These are phyloP conservation scores for Connochaetes taurinus DNA, from an alignment of 2,113 vertebrate genomes.

Conservation along the genomic window DNA sequence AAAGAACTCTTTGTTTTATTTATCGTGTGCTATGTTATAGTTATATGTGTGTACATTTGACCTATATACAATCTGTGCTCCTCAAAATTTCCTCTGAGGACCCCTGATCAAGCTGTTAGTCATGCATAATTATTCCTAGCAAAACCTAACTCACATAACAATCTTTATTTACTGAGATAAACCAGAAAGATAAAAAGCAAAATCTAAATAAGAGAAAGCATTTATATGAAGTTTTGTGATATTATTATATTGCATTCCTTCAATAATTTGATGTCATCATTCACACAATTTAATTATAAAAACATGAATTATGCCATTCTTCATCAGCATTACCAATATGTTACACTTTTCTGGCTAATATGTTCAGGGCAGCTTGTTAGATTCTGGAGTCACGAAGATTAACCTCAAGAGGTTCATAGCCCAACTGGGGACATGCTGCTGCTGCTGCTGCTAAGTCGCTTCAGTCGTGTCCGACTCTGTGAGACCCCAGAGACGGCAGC, in stretches of 20 bases:
- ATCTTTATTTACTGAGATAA: background rate
- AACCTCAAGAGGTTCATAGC: background rate
- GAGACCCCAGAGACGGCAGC: too few species aligned
- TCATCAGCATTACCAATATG: background rate
- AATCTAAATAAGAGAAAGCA: background rate
- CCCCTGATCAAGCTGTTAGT: background rate
- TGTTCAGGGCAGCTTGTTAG: background rate
- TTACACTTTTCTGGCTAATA: background rate
- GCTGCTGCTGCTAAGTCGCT: too few species aligned
- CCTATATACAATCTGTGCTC: background rate
- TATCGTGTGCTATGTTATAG: background rate
- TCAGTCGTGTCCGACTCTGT: too few species aligned
- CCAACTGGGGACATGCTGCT: background rate
- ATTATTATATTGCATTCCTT: background rate
- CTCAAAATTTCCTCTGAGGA: background rate
- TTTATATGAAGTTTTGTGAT: background rate
- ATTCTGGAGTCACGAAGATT: background rate
- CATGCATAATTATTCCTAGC: background rate
- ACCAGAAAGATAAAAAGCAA: background rate
- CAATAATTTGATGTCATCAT: background rate
- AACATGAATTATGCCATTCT: background rate
- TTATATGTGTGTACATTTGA: background rate
- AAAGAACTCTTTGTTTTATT: background rate
- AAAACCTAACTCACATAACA: background rate
- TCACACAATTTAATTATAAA: background rate